A percentile compares a stretch with the other conserved stretches of the same genome.
Conservation (phyloP, 1,140 invertebrate genomes). For the Trichomalopsis sarcophagae region DNA sequence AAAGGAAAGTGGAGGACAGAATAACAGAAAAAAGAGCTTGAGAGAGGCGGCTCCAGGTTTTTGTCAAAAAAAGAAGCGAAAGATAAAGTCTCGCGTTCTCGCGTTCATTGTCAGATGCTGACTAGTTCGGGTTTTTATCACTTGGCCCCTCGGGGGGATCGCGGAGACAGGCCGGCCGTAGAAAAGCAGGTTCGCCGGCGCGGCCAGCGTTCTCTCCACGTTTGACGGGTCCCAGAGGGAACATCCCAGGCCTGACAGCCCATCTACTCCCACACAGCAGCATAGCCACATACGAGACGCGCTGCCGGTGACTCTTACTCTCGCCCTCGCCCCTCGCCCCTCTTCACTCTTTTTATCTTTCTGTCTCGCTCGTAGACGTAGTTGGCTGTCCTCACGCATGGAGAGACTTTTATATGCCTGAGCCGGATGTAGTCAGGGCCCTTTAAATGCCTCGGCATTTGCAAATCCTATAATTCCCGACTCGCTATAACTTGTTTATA, state of each 20-base stretch:
- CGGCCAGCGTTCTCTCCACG: neutral
- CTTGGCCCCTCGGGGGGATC: neutral
- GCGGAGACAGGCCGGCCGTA: neutral
- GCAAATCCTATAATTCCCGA: neutral
- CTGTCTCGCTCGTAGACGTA: neutral
- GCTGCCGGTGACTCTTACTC: neutral
- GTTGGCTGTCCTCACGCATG: neutral
- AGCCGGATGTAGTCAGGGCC: neutral
- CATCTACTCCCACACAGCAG: neutral
- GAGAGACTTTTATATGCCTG: neutral
- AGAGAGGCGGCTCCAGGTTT: neutral
- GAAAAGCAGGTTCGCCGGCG: neutral
- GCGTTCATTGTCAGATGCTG: neutral
- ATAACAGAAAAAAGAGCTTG: neutral
- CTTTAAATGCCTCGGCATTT: neutral
- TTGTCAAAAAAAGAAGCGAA: neutral
- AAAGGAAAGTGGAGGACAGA: no score
- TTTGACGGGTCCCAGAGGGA: neutral
- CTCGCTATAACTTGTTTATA: neutral
- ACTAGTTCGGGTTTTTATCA: constrained; percentile 4
- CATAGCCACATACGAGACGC: neutral
- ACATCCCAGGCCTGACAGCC: neutral
- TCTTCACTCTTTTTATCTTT: neutral
- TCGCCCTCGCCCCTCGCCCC: no score
- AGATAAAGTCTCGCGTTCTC: neutral